Conservation (phyloP, 2,888 invertebrate species). For the Spisula solida region DNA sequence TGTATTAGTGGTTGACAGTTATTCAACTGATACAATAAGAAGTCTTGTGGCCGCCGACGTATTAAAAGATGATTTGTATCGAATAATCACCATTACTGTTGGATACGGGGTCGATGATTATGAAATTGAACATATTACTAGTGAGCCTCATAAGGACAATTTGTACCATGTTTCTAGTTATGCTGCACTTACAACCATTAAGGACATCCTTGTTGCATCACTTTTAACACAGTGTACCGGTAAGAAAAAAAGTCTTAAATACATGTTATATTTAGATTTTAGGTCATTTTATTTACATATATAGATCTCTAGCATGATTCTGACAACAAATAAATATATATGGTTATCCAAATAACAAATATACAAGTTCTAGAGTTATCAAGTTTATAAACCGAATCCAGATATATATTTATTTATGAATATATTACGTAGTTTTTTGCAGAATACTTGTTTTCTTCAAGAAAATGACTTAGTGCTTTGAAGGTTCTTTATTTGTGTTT, state of each 20-base stretch:
- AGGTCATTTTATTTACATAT: no score
- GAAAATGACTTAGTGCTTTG: no score
- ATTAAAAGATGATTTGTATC: neutral
- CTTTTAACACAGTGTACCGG: slow-evolving; percentile 39
- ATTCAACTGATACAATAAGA: slow-evolving; percentile 10
- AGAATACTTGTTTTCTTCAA: no score
- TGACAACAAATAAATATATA: no score
- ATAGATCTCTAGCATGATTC: no score
- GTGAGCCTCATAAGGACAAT: slow-evolving; percentile 19
- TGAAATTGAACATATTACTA: slow-evolving; percentile 37
- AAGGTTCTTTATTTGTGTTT: no score
- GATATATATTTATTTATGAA: no score
- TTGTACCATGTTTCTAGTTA: neutral
- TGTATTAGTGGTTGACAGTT: slow-evolving; percentile 41
- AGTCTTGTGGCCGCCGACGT: slow-evolving; percentile 28
- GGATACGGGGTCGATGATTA: neutral
- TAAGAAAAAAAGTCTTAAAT: neutral
- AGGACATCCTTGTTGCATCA: neutral
- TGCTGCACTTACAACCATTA: neutral
- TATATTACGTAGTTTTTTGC: no score
- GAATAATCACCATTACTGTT: slow-evolving; percentile 25
- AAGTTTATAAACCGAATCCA: no score
- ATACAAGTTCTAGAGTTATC: no score
- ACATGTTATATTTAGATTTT: no score
- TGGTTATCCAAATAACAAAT: no score